Base-by-base conservation (phyloP, 2,888 invertebrate genomes). In the Odontocolon sp. region DNA sequence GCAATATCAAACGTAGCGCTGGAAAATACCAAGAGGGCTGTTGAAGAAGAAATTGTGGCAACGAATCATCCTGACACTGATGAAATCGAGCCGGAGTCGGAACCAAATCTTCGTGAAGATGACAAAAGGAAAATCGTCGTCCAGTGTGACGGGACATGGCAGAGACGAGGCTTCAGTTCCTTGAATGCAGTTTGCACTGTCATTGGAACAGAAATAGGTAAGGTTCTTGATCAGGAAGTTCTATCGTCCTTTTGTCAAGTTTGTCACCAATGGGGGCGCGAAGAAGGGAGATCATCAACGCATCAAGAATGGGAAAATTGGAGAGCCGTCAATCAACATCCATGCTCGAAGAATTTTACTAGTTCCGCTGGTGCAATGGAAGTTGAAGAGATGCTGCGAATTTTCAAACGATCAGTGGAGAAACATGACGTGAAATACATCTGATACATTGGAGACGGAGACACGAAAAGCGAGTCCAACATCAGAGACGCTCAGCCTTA, bases 371-470 rank as follows among this genome's bases (percentile, higher is more conserved):
- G 77, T 71, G 11, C 72, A 16, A 31, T 79, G 50, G 47, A 81
- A 79, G 38, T 67, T 66, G 11, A 74, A 73, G 14, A 77, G 67
- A 5, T 80, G 71, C 56, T 80, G 36, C 42, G 63, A 54, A 61
- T 75, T 40, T 69, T 69, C 31, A 5, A 16, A 11, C 21, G 57
- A 68, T 74, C 59, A 3, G 38, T 31, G 16, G 61, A 33, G 40
- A 68, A 74, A 42, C 23, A 54, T 40, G 42, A 23, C 26, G 67
- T 68, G 18, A 59, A 61, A 31, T 61, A 54, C 16, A 18, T 47
- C 8, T 56, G 16, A 3, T 74, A 73, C 56, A 42, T 75, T 9
- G 63, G 63, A 8, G 69, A 75, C 56, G 64, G 75, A n/a, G 75
- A 75, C 18, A 42, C 28, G 2, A 73, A 73, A 42, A 72, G 61